phyloP scores from a whole-genome alignment of 2,797 vertebrate genomes.

The Catamblyrhynchus diadema region DNA sequence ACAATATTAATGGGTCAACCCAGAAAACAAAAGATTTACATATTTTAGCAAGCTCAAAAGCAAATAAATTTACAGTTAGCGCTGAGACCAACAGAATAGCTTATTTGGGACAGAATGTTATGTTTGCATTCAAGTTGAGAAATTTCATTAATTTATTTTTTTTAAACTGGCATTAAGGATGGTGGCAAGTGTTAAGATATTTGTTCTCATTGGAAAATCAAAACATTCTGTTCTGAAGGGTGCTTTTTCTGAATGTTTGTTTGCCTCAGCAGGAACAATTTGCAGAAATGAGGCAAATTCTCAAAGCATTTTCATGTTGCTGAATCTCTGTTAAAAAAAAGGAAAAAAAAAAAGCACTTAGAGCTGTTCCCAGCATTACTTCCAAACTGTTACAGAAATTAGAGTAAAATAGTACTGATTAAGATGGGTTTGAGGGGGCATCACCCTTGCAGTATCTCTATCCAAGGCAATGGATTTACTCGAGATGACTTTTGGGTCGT shows the following conservation, averaged over 20 bases:
- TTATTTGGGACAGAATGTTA: background rate
- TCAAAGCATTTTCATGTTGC: background rate
- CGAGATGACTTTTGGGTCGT: background rate
- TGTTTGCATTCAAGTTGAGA: background rate
- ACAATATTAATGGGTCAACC: background rate
- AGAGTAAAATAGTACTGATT: conserved; percentile 15
- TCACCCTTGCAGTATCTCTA: background rate
- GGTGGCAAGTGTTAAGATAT: background rate
- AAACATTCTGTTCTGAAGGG: conserved; percentile 11
- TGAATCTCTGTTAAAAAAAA: background rate
- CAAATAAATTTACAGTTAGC: background rate
- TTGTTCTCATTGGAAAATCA: conserved; percentile 14
- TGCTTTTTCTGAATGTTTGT: background rate
- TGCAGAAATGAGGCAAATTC: background rate
- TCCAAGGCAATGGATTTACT: conserved; percentile 2
- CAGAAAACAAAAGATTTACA: background rate
- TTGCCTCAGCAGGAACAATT: background rate
- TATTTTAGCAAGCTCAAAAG: background rate
- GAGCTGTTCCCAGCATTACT: background rate
- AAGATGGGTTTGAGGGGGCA: background rate
- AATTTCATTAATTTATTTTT: background rate
- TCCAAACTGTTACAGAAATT: conserved; percentile 11
- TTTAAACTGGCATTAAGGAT: background rate
- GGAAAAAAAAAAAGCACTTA: background rate
- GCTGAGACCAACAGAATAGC: background rate